These are phyloP conservation scores for Lycia hirtaria DNA, from an alignment of 2,888 invertebrate genomes.

Conservation along the genomic window DNA sequence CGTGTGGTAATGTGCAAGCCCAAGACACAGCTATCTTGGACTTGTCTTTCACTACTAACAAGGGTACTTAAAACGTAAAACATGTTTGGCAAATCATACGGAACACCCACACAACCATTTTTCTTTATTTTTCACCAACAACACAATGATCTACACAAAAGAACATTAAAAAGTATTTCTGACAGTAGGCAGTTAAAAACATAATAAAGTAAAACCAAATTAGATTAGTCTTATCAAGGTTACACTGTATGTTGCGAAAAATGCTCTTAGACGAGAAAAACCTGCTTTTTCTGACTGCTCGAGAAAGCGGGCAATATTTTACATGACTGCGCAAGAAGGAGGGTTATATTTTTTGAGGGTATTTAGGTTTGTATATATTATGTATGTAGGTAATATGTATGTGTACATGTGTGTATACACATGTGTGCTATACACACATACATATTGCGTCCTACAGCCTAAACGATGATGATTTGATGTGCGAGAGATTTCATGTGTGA, in stretches of 20 bases:
- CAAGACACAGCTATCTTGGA: neutral
- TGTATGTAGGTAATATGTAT: neutral
- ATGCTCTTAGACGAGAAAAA: too few species aligned
- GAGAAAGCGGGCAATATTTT: neutral
- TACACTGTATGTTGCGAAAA: too few species aligned
- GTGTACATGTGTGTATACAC: too few species aligned
- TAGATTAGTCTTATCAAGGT: slow-evolving; percentile 27
- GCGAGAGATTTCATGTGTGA: too few species aligned
- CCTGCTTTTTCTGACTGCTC: too few species aligned
- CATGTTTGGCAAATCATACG: neutral
- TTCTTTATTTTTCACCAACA: slow-evolving; percentile 3
- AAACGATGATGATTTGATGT: too few species aligned
- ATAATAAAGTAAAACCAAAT: slow-evolving; percentile 21
- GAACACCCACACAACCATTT: slow-evolving; percentile 8
- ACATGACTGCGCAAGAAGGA: neutral
- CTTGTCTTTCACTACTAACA: neutral
- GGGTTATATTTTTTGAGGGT: neutral
- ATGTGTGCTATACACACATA: too few species aligned
- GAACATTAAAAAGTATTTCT: slow-evolving; percentile 25
- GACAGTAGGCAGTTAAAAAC: slow-evolving; percentile 22
- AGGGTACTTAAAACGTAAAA: neutral
- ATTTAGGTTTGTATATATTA: neutral
- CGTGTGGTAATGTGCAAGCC: too few species aligned
- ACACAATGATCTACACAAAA: slow-evolving; percentile 19
- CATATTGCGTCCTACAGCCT: too few species aligned